A percentile compares a stretch with the other conserved stretches of the same genome.
These are phyloP conservation scores for Scrobipalpa atriplicella DNA, from an alignment of 2,888 invertebrate genomes.

Conservation along the genomic window DNA sequence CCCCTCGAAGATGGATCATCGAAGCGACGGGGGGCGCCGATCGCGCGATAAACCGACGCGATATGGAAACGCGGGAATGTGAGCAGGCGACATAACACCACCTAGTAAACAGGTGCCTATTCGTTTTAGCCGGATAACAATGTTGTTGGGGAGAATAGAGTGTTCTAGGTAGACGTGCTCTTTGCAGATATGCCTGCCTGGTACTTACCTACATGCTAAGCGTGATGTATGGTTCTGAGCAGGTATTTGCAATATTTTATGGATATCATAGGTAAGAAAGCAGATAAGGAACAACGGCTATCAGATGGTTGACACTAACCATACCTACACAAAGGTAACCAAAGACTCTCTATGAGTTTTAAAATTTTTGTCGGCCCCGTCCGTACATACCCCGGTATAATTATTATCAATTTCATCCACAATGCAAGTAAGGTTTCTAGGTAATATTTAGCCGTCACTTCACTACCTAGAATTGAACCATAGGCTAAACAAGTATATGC, in stretches of 20 bases:
- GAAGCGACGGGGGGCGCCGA: constrained; percentile 62
- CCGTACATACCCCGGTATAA: too few relatives aligned
- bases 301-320: neutral
- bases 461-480: too few relatives aligned
- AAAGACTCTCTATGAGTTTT: too few relatives aligned
- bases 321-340: too few relatives aligned
- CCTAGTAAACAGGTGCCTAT: constrained; percentile 34
- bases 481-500: neutral
- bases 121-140: constrained; percentile 28
- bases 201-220: neutral
- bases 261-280: neutral
- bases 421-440: too few relatives aligned
- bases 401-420: too few relatives aligned
- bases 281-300: neutral
- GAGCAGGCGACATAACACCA: constrained; percentile 46
- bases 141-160: constrained; percentile 11
- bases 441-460: too few relatives aligned
- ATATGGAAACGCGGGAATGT: constrained; percentile 68
- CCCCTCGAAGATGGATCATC: constrained; percentile 76
- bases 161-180: constrained; percentile 9
- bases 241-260: neutral
- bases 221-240: neutral
- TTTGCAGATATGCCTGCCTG: constrained; percentile 2
- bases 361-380: too few relatives aligned
- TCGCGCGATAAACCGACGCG: constrained; percentile 68